These are phyloP conservation scores for Trachymyrmex cornetzi DNA, from an alignment of 1,140 invertebrate species.

Conservation along the genomic window DNA sequence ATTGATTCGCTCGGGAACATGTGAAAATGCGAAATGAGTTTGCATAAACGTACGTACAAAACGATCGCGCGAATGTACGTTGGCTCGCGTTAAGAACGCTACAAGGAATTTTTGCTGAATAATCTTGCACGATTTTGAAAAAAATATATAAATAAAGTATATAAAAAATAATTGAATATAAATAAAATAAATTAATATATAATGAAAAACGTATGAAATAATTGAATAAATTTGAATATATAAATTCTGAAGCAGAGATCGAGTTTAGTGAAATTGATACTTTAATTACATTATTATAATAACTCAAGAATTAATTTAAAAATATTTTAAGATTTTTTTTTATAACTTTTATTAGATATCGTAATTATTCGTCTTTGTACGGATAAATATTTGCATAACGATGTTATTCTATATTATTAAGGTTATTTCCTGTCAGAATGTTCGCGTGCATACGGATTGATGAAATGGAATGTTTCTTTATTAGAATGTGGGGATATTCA, in stretches of 20 bases:
- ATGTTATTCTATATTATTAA: background rate
- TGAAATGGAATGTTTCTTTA: background rate
- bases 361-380: background rate
- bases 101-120: background rate
- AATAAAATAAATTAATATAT: background rate
- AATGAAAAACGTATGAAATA: background rate
- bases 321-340: background rate
- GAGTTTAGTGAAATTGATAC: background rate
- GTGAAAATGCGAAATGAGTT: slow-evolving; percentile 31
- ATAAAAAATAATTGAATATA: background rate
- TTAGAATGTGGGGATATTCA: background rate
- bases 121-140: background rate
- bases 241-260: too few species aligned
- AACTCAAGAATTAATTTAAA: background rate
- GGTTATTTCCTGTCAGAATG: background rate
- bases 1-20: slow-evolving; percentile 23
- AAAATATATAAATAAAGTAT: background rate
- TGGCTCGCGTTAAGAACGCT: background rate
- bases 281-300: background rate
- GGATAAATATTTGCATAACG: background rate
- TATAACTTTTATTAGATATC: background rate
- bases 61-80: background rate
- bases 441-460: background rate
- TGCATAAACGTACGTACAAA: background rate
- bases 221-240: background rate